A percentile compares a stretch with the other conserved stretches of the same genome.
These are phyloP conservation scores for Apodemia zela DNA, from an alignment of 2,888 invertebrate genomes.

Conservation along the genomic window DNA sequence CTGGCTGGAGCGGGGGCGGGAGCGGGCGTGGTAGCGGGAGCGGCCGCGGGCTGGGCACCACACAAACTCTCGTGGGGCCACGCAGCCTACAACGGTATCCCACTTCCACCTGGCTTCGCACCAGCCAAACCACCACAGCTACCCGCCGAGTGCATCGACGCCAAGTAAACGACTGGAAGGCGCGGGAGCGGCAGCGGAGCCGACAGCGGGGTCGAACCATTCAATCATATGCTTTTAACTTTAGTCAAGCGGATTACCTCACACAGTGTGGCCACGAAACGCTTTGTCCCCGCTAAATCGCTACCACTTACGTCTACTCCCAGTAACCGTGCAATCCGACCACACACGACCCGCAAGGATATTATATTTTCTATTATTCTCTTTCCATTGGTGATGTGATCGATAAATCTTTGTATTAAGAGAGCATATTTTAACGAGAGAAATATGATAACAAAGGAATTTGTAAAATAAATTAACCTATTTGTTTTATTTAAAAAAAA, in stretches of 20 bases:
- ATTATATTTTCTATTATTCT: slow-evolving; percentile 56
- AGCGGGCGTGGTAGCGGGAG: slow-evolving; percentile 41
- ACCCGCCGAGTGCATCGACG: slow-evolving; percentile 76
- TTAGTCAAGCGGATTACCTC: slow-evolving; percentile 6
- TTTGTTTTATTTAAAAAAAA: slow-evolving; percentile 73
- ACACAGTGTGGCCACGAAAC: neutral
- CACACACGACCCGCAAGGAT: slow-evolving; percentile 34
- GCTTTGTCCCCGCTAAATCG: neutral
- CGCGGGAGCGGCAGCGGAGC: slow-evolving; percentile 7
- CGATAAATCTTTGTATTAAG: slow-evolving; percentile 79
- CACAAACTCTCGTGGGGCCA: slow-evolving; percentile 42
- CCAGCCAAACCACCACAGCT: slow-evolving; percentile 59
- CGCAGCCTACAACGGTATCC: slow-evolving; percentile 47
- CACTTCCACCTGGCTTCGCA: slow-evolving; percentile 73
- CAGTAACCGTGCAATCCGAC: slow-evolving; percentile 38
- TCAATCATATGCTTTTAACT: neutral
- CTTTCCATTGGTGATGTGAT: slow-evolving; percentile 70
- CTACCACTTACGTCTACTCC: slow-evolving; percentile 6
- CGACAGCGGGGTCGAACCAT: neutral
- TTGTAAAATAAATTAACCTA: slow-evolving; percentile 80
- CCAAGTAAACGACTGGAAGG: slow-evolving; percentile 53
- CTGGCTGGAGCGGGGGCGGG: slow-evolving; percentile 45
- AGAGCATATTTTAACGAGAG: slow-evolving; percentile 79
- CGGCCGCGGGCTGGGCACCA: slow-evolving; percentile 32
- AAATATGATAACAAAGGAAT: slow-evolving; percentile 80